Base-by-base conservation (phyloP, 2,888 invertebrate genomes). In the Cataglyphis albicans region DNA sequence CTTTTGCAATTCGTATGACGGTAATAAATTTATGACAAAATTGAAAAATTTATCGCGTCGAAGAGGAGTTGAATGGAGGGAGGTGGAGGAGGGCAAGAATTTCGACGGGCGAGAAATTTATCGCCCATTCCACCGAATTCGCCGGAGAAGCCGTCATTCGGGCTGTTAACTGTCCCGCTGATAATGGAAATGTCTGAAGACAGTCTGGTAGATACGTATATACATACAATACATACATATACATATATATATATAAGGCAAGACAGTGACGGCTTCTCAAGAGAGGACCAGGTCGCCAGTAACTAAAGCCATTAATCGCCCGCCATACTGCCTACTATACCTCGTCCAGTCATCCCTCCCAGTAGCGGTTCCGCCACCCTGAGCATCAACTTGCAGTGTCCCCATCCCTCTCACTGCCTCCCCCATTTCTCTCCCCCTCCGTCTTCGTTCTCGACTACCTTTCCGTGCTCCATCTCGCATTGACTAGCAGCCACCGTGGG, bases 231-330 rank as follows among this genome's bases (percentile, higher is more conserved):
- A 41, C 21, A 59, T 63, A 32, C 25, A 25, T 25, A 25, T 25
- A 25, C 1, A 1, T 25, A 25, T 74, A 61, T 21, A 21, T 21
- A 21, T 84, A 61, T 84, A 85, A 87, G 87, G 85, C 74, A 84
- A 81, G 87, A 84, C 87, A 88, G 84, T 87, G 89, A 89, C 89
- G 85, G 83, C 85, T 87, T 80, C 78, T 78, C 82, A 70, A 73
- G 84, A 78, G 72, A 90, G 87, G 88, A 83, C 83, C 84, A 67
- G 89, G 89, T 90, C 88, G 91, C 86, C 87, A 85, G 90, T 89
- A 91, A 91, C 91, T 91, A 91, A 92, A 90, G 92, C 91, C 91
- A 92, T 93, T 92, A 93, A 93, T 93, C 93, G 93, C 90, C 89
- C 89, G 90, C 92, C 92, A 92, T 93, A 91, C 90, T 91, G 91